A percentile compares a stretch with the other conserved stretches of the same genome.
Conservation (phyloP, 2,888 invertebrate genomes). For the Dolichomitus sp. region DNA sequence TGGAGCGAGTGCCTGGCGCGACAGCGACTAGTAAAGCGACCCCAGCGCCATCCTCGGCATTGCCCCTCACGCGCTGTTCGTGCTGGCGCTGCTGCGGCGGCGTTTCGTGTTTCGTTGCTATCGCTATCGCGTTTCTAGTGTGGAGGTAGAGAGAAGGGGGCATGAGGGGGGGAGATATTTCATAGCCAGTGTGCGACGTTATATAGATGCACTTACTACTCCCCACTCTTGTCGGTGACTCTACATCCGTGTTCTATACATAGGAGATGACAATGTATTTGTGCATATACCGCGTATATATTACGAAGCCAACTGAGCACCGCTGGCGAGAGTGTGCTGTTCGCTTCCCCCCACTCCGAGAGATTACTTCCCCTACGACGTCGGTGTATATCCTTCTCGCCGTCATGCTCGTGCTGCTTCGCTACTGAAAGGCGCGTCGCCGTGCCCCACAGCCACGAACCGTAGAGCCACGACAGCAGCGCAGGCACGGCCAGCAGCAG, state of each 20-base stretch:
- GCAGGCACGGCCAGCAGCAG: constrained; percentile 35
- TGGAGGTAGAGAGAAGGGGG: background rate
- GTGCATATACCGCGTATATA: background rate
- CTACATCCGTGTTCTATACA: constrained; percentile 3
- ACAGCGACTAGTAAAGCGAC: constrained; percentile 88
- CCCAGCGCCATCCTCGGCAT: constrained; percentile 78
- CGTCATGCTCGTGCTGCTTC: constrained; percentile 38
- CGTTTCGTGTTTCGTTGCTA: constrained; percentile 50
- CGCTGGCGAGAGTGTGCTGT: constrained; percentile 37
- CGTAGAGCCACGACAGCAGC: constrained; percentile 59
- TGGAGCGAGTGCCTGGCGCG: constrained; percentile 89
- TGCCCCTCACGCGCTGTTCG: constrained; percentile 73
- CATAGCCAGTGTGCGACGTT: constrained; percentile 1
- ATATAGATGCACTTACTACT: background rate
- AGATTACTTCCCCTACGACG: constrained; percentile 41
- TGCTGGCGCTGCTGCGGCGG: constrained; percentile 43
- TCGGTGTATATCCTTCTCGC: constrained; percentile 27
- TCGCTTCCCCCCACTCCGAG: constrained; percentile 66
- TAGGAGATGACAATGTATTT: background rate
- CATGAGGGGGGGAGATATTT: constrained; percentile 26
- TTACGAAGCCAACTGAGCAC: constrained; percentile 41
- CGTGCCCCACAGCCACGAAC: constrained; percentile 23
- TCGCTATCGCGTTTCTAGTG: constrained; percentile 39
- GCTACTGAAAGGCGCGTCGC: constrained; percentile 32
- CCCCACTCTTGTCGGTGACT: constrained; percentile 20